Evolutionary conservation across 2,888 invertebrate genomes (phyloP), one percentile per base, ranked within the genome.

Genomic region (Acanthococcus lagerstroemiae): DNA sequence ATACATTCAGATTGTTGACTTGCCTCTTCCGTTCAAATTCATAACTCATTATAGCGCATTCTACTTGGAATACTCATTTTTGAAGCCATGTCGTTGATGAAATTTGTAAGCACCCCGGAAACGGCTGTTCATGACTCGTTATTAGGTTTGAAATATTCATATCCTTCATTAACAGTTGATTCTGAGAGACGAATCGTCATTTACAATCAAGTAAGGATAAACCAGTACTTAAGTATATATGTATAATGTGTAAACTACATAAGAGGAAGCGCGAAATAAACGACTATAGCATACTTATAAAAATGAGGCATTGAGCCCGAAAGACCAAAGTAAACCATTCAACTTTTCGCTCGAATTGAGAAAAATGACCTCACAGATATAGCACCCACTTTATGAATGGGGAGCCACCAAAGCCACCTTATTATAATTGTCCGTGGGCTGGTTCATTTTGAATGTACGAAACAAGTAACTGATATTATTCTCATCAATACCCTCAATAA

Each of bases 151-250:
- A 57, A 67, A 12, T 67, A 65, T 24, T 54, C 24, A 45, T 68
- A 67, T 57, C 67, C 67, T n/a, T 30, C 26, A 9, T 65, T 63
- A 17, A 55, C 67, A 22, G 67, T 68, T 3, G 67, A 68, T 46
- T 58, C 68, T 24, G 65, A 65, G 19, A 65, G 60, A 48, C 46
- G 65, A 30, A 66, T 68, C 15, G 56, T 68, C 6, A 65, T 65
- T 21, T 56, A 63, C 21, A 67, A 63, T 65, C 44, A 55, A 27
- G 68, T 68, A 22, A 65, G 67, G 50, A 25, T 55, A 26, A 21
- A 22, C 19, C 6, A n/a, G 27, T 55, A 7, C n/a, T 55, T 44
- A 26, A 17, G 24, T 5, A 17, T 26, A 3, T n/a, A 5, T 58
- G 19, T 44, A 22, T 46, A n/a, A n/a, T 58, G 19, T 24, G 30